Base-by-base conservation (phyloP, 1,140 invertebrate species). In the Amphibalanus amphitrite region DNA sequence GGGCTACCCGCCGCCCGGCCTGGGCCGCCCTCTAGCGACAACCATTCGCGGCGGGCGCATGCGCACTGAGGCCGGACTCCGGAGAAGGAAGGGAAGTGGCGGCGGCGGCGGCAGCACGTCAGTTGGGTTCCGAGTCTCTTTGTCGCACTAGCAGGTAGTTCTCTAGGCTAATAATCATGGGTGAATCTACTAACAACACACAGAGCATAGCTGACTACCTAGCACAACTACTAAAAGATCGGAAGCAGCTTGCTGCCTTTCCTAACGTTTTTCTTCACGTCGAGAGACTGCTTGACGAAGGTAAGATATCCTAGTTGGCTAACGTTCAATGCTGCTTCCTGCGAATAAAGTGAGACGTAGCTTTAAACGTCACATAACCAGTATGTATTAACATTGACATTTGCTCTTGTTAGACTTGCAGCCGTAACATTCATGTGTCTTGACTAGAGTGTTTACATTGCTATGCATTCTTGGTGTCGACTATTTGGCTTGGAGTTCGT, bases 241-340 rank as follows among this genome's bases (percentile, higher is more conserved):
- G 97, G 85, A 98, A 98, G 86, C 95, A 98, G 86, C 87, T 99
- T 78, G 92, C 93, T 78, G 95, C 95, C 80, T 97, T 99, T 84
- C 96, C 97, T 75, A 98, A 97, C 87, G 92, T 98, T 81, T 99
- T 99, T 86, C 89, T 96, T 83, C 97, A 99, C 85, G 89, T 98
- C 79, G 97, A 99, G 84, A 87, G 97, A 81, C 89, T 99, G 77
- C 86, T 99, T 79, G 97, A 99, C 81, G 96, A 99, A 91, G 97
- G 97, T 99, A 89, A 88, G 88, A 73, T 30, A 69, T 67, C 69
- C 47, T 59, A 59, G 20, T 20, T 59, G 1, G 47, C 47, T 59
- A 59, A 59, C 47, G 47, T 72, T 69, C 68, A 69, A 69, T 70
- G 70, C 71, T 75, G 47, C 47, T 59, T 59, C 47, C 47, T 59